These are phyloP conservation scores for Thera britannica DNA, from an alignment of 2,888 invertebrate genomes.

Conservation along the genomic window DNA sequence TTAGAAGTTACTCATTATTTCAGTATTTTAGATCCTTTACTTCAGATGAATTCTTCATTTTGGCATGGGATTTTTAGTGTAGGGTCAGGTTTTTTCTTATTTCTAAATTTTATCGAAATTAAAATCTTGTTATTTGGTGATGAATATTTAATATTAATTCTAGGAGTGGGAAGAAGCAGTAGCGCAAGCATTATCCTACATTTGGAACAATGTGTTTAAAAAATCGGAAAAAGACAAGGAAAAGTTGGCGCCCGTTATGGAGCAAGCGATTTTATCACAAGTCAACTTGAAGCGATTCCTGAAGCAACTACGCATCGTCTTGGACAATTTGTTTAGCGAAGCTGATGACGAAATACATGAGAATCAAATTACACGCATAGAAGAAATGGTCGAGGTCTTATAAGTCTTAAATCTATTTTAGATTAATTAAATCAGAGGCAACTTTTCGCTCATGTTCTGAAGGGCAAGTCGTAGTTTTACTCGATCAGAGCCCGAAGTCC, in stretches of 20 bases:
- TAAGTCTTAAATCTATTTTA: constrained; percentile 35
- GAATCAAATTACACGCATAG: constrained; percentile 61
- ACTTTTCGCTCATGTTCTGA: neutral
- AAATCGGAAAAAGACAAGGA: constrained; percentile 87
- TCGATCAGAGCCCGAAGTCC: too few species aligned
- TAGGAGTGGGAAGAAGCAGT: constrained; percentile 93
- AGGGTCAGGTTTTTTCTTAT: too few species aligned
- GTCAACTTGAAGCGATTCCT: constrained; percentile 74
- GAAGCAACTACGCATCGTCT: constrained; percentile 69
- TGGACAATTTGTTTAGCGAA: constrained; percentile 68
- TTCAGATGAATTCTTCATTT: too few species aligned
- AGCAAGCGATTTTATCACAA: constrained; percentile 73
- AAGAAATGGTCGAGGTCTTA: constrained; percentile 76
- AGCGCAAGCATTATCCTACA: constrained; percentile 86
- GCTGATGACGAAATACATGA: constrained; percentile 45
- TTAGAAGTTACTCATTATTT: too few species aligned
- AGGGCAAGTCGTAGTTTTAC: too few species aligned
- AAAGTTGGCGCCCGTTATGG: constrained; percentile 80
- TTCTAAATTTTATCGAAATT: neutral
- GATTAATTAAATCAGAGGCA: neutral
- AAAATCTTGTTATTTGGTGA: constrained; percentile 12
- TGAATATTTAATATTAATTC: constrained; percentile 28
- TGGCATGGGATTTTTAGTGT: too few species aligned
- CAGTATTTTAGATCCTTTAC: too few species aligned
- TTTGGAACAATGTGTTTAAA: constrained; percentile 86